Conservation (phyloP, 2,888 invertebrate species). For the Troilus luridus region DNA sequence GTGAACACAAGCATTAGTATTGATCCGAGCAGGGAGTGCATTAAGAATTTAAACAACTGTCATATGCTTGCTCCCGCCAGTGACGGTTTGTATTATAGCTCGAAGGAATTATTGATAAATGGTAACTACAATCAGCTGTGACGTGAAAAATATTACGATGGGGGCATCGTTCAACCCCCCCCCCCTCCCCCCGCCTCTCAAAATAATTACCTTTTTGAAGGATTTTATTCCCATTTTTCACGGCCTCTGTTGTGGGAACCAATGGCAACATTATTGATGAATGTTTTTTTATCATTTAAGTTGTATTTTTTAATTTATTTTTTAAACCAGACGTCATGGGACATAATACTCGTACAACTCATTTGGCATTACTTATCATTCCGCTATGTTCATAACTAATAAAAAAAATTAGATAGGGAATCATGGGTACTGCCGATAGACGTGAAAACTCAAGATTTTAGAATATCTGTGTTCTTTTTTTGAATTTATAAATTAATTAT, state of each 20-base stretch:
- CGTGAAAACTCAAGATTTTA: too few species aligned
- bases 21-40: constrained; percentile 28
- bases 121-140: constrained; percentile 59
- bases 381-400: neutral
- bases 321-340: neutral
- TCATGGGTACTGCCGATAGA: too few species aligned
- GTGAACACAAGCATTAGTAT: constrained; percentile 33
- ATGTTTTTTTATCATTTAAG: constrained; percentile 56
- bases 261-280: constrained; percentile 53
- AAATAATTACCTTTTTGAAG: constrained; percentile 60
- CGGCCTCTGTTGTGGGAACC: constrained; percentile 48
- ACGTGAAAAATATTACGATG: constrained; percentile 57
- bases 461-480: too few species aligned
- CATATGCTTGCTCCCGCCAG: constrained; percentile 52
- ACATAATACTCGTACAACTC: too few species aligned
- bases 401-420: too few species aligned
- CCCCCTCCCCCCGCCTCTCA: constrained; percentile 51
- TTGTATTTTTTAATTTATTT: neutral
- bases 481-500: too few species aligned
- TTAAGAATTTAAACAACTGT: constrained; percentile 59
- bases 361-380: neutral
- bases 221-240: constrained; percentile 59
- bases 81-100: constrained; percentile 59
- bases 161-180: neutral
- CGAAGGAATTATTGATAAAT: constrained; percentile 59